These are phyloP conservation scores for Pollenia labialis DNA, from an alignment of 2,888 invertebrate species.

Conservation along the genomic window DNA sequence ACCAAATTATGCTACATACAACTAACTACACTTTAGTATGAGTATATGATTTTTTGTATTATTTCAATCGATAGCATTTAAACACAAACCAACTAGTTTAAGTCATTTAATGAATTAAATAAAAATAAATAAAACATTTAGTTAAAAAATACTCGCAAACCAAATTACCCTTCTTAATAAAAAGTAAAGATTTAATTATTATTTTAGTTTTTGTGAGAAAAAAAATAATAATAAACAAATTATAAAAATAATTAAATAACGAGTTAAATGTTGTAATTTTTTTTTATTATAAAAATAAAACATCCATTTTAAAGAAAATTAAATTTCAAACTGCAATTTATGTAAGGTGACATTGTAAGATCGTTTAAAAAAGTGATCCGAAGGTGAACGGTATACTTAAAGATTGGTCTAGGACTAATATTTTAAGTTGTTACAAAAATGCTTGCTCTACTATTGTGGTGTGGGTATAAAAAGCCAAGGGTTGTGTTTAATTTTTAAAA, in stretches of 20 bases:
- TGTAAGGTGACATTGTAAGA: no score
- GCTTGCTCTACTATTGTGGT: no score
- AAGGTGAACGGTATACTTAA: no score
- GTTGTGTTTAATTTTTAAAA: no score
- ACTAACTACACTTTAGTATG: not conserved
- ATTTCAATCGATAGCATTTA: constrained; percentile 52
- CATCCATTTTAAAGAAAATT: not conserved
- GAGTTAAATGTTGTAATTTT: constrained; percentile 32
- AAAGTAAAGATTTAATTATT: not conserved
- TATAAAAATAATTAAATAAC: not conserved
- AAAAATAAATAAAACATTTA: not conserved
- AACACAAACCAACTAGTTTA: constrained; percentile 2
- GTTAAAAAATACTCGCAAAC: not conserved
- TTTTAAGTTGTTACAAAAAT: no score
- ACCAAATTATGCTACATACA: not conserved
- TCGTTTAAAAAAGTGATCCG: no score
- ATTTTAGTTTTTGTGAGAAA: not conserved
- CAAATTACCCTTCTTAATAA: not conserved
- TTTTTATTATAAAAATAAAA: constrained; percentile 35
- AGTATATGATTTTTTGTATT: constrained; percentile 38
- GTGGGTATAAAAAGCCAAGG: no score
- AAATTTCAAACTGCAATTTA: not conserved
- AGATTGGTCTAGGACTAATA: no score
- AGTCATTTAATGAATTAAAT: constrained; percentile 36
- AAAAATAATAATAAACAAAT: not conserved